Evolutionary conservation across 2,113 vertebrate species (phyloP), one percentile per base, ranked within the genome.

Genomic region (Archilochus colubris): DNA sequence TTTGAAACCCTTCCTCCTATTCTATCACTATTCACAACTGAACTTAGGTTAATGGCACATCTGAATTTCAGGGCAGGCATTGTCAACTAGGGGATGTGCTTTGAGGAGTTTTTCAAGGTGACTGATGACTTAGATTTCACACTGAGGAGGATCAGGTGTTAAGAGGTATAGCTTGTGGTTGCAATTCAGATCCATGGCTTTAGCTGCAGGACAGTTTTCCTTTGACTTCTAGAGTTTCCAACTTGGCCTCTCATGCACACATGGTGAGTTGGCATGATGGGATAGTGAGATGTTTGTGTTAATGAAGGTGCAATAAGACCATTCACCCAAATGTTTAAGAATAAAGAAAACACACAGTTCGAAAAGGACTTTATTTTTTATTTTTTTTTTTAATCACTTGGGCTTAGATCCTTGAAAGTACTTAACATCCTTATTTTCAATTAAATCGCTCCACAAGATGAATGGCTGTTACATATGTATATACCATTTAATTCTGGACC

Each of bases 371-470:
- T 70, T 33, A 1, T 28, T 80, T 46, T 50, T 18, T 24, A 21
- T 24, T 43, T 19, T 4, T 43, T 55, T 83, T 82, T 24, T 1
- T 23, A 25, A n/a, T 84, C 62, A 69, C 40, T 72, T 86, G 48
- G 43, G 4, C 48, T 93, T 14, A 81, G 36, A 82, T 61, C 11
- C n/a, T 92, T 61, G 28, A 20, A 81, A 51, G 19, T 57, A 77
- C 78, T 92, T 91, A 36, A 12, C n/a, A 68, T 53, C 10, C 22
- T 75, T 82, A 92, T 83, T 93, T 94, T 95, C 88, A 90, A 73
- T 75, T 88, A 72, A 88, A 72, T 72, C 7, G 1, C 6, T 75
- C 16, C 17, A 17, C 54, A 3, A 75, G 90, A 43, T 40, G 18
- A 78, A 72, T 68, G 23, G 14, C 14, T 67, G 20, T 86, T 92